phyloP scores from a whole-genome alignment of 2,888 invertebrate genomes.

The Nasonia oneida region DNA sequence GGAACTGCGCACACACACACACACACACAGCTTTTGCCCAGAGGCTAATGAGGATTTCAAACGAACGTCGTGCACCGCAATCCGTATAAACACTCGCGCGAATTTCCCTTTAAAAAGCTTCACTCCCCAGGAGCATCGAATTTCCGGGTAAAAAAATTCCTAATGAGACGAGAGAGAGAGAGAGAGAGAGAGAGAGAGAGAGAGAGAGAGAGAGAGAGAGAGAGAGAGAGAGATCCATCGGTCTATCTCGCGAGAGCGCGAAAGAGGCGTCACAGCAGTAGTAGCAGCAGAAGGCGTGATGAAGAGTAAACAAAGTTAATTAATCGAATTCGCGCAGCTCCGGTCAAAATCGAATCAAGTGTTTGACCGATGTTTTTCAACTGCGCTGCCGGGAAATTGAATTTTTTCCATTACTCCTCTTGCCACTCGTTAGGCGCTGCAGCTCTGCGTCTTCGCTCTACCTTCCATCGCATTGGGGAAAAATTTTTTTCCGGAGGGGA shows the following conservation, averaged over 20 bases:
- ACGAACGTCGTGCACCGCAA: background rate
- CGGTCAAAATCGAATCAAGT: slow-evolving; percentile 42
- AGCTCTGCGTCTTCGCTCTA: slow-evolving; percentile 28
- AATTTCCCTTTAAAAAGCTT: no score
- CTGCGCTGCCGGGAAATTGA: slow-evolving; percentile 1
- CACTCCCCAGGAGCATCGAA: no score
- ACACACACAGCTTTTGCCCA: no score
- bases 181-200: background rate
- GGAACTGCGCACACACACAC: background rate
- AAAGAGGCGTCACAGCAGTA: background rate
- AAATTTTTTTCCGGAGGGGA: background rate
- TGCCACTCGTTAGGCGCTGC: slow-evolving; percentile 5
- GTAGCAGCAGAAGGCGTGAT: slow-evolving; percentile 15
- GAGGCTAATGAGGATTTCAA: background rate
- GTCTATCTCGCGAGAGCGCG: slow-evolving; percentile 17
- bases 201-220: background rate
- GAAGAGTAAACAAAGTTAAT: slow-evolving; percentile 57
- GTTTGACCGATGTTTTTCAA: slow-evolving; percentile 49
- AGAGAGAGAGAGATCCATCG: background rate
- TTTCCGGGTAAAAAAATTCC: background rate
- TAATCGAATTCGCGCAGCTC: slow-evolving; percentile 44
- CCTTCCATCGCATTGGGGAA: background rate
- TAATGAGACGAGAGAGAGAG: background rate
- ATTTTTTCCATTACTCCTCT: slow-evolving; percentile 40
- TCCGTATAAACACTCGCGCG: background rate